Conservation (phyloP, 2,888 invertebrate species). For the Tenthredo amoena region DNA sequence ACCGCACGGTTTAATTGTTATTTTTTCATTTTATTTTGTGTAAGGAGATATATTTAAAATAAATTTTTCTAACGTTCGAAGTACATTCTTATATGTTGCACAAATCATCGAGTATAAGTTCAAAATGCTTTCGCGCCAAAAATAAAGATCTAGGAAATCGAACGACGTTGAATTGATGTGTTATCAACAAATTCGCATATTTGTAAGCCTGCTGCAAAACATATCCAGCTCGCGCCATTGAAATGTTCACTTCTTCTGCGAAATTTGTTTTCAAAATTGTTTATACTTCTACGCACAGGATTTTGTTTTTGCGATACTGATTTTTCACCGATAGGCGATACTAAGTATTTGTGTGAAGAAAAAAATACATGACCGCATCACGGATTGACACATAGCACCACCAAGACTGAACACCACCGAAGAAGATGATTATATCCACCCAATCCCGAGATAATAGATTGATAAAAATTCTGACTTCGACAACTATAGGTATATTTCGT, state of each 20-base stretch:
- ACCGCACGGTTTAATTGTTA: background rate
- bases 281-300: background rate
- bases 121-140: background rate
- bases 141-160: background rate
- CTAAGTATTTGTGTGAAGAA: background rate
- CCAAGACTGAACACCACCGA: too few species aligned
- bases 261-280: slow-evolving; percentile 15
- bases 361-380: background rate
- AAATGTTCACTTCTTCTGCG: background rate
- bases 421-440: too few species aligned
- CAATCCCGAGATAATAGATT: background rate
- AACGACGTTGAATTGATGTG: background rate
- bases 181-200: background rate
- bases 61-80: background rate
- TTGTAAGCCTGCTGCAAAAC: background rate
- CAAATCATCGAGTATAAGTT: background rate
- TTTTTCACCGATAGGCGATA: background rate
- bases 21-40: background rate
- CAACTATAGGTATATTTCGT: background rate
- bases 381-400: background rate
- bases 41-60: background rate
- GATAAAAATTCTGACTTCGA: background rate
- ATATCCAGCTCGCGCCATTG: background rate
- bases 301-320: background rate
- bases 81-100: background rate